Percentiles rank a stretch among this genome's conserved stretches.
phyloP scores from a whole-genome alignment of 2,888 invertebrate species.

The Melitaea athalia region DNA sequence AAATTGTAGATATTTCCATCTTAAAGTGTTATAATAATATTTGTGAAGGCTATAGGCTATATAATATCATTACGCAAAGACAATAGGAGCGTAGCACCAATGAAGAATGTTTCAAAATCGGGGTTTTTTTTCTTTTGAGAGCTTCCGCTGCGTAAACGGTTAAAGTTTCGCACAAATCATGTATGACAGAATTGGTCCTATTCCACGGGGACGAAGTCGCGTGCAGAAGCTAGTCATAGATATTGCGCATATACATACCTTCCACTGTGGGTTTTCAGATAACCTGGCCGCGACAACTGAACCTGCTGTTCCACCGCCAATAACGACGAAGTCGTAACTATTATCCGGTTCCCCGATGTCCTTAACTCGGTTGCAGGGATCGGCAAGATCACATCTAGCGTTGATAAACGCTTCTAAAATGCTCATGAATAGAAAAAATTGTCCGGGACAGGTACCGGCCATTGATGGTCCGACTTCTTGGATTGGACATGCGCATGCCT shows the following conservation, averaged over 20 bases:
- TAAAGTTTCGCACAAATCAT: no score
- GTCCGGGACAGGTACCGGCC: conserved; percentile 81
- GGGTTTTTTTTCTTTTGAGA: no score
- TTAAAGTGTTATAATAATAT: no score
- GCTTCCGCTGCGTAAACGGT: no score
- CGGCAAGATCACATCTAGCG: conserved; percentile 81
- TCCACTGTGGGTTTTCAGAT: conserved; percentile 85
- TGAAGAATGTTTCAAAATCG: no score
- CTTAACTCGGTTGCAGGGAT: conserved; percentile 82
- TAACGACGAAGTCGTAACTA: conserved; percentile 85
- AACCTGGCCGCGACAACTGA: conserved; percentile 84
- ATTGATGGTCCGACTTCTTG: conserved; percentile 82
- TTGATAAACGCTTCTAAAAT: conserved; percentile 84
- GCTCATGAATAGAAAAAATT: conserved; percentile 85
- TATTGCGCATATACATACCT: conserved; percentile 53
- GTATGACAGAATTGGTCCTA: no score
- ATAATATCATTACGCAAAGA: no score
- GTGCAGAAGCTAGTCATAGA: no score
- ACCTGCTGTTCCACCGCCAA: conserved; percentile 86
- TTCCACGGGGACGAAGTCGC: no score
- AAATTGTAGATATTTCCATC: no score
- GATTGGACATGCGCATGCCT: conserved; percentile 81
- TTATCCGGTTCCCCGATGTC: conserved; percentile 66
- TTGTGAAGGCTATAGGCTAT: no score
- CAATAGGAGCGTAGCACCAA: no score